Base-by-base conservation (phyloP, 53 echinoderm and acorn worm genomes). In the Temnopleurus reevesii region DNA sequence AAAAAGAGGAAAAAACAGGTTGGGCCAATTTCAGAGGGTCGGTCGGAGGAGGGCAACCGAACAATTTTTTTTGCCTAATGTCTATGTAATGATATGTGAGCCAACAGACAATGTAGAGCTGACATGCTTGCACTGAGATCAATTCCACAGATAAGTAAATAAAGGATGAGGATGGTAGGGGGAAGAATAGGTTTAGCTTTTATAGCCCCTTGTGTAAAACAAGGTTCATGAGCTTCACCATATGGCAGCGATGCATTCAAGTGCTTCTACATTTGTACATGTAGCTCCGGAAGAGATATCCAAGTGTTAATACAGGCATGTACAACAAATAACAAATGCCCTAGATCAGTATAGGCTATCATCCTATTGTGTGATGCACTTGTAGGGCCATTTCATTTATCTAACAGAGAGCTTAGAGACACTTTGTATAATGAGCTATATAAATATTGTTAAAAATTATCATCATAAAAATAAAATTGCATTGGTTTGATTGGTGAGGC, bases 181-280 rank as follows among this genome's bases (percentile, higher is more conserved):
- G 41, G 21, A 13, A 23, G 71, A 36, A 71, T n/a, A 10, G 43
- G 43, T 4, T n/a, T n/a, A n/a, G 71, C 21, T 71, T 71, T 2
- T 71, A n/a, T n/a, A n/a, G n/a, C n/a, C 71, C 71, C 71, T n/a
- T 18, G 71, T n/a, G 43, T 41, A 71, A 71, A 41, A 71, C n/a
- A 18, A 23, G 6, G 71, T 71, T 71, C 41, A 71, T 71, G 71
- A 71, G 71, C 71, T 71, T 41, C 71, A 38, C 43, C 43, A 71
- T 71, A 71, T 71, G 71, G 43, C 23, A 21, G 71, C 21, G 38
- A 71, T 71, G 71, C 15, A 71, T 71, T 49, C 21, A 66, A 66
- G 41, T 66, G 38, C 71, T 66, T 6, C 33, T 38, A 66, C 71
- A 36, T 66, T 10, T n/a, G n/a, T n/a, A n/a, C n/a, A n/a, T n/a